Evolutionary conservation across 2,113 vertebrate genomes (phyloP).

Genomic region (Xenopus tropicalis): UCB_Xtro_10.0 CM004446.2:90051001-90051500

Average conservation of each 20-base stretch:
- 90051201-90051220: background rate
- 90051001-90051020: too few relatives aligned
- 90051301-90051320: background rate
- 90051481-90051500: too few relatives aligned
- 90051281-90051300: background rate
- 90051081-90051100: too few relatives aligned
- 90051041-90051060: too few relatives aligned
- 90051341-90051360: background rate
- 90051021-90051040: too few relatives aligned
- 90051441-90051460: too few relatives aligned
- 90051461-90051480: too few relatives aligned
- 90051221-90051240: background rate
- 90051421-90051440: too few relatives aligned
- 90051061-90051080: too few relatives aligned
- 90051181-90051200: background rate
- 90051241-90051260: background rate
- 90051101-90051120: background rate
- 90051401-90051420: too few relatives aligned
- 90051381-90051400: background rate
- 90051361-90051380: background rate
- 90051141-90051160: slow-evolving; percentile 3
- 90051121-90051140: background rate
- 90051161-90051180: background rate
- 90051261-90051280: background rate
- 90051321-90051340: background rate